Conservation (phyloP, 2,888 invertebrate species). For the Pediacus dermestoides region DNA sequence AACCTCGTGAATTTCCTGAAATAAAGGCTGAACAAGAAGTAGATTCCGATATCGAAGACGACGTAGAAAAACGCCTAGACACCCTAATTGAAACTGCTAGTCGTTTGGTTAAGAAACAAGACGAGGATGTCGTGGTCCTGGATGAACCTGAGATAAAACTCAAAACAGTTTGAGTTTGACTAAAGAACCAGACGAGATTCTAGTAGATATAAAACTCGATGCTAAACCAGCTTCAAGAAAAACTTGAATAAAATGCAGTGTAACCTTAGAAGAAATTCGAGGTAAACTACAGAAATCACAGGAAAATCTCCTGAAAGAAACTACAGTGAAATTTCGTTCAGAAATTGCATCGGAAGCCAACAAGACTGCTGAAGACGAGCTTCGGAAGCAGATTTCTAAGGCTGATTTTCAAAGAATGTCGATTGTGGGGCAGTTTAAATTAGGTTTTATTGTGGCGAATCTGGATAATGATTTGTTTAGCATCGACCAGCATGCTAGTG, state of each 20-base stretch:
- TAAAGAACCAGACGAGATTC: too few species aligned
- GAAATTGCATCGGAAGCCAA: slow-evolving; percentile 76
- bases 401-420: slow-evolving; percentile 77
- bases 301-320: slow-evolving; percentile 13
- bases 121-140: slow-evolving; percentile 25
- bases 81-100: slow-evolving; percentile 7
- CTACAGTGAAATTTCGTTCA: slow-evolving; percentile 67
- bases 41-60: slow-evolving; percentile 16
- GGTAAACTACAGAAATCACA: slow-evolving; percentile 19
- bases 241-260: too few species aligned
- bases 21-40: background rate
- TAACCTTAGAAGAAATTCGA: slow-evolving; percentile 50
- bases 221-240: too few species aligned
- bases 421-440: slow-evolving; percentile 90
- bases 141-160: slow-evolving; percentile 26
- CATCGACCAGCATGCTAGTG: slow-evolving; percentile 97
- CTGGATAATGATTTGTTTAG: slow-evolving; percentile 91
- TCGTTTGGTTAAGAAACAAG: slow-evolving; percentile 7
- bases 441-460: slow-evolving; percentile 89
- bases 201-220: too few species aligned
- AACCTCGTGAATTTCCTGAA: slow-evolving; percentile 2
- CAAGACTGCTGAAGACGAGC: slow-evolving; percentile 80
- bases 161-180: slow-evolving; percentile 26
- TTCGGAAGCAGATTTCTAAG: slow-evolving; percentile 77
- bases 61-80: slow-evolving; percentile 6